These are phyloP conservation scores for Drosophila kohkoa DNA, from an alignment of 1,140 invertebrate species.

Conservation along the genomic window DNA sequence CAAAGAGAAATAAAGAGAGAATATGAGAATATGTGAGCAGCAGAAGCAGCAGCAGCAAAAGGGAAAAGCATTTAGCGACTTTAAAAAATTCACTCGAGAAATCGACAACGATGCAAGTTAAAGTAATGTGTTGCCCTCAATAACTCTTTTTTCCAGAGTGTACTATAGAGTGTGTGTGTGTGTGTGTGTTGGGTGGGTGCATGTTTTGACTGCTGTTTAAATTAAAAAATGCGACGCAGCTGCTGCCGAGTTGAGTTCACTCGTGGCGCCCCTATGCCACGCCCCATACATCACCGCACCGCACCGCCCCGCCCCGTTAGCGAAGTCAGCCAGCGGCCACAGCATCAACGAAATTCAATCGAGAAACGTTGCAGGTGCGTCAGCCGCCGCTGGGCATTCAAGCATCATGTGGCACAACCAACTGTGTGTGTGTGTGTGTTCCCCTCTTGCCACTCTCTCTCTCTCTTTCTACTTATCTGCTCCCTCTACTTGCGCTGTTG, in stretches of 20 bases:
- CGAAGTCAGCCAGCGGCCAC: slow-evolving; percentile 17
- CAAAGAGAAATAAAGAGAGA: slow-evolving; percentile 17
- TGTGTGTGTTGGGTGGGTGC: background rate
- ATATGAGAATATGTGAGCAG: slow-evolving; percentile 15
- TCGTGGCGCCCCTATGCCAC: background rate
- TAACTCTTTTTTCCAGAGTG: slow-evolving; percentile 19
- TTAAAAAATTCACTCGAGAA: slow-evolving; percentile 52
- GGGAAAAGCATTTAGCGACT: slow-evolving; percentile 7
- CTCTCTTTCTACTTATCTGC: background rate
- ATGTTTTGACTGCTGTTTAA: slow-evolving; percentile 31
- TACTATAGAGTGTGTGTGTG: background rate
- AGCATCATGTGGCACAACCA: slow-evolving; percentile 35
- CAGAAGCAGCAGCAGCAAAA: too few relatives aligned
- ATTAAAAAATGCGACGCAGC: slow-evolving; percentile 70
- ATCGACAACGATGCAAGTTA: slow-evolving; percentile 9
- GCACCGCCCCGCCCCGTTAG: background rate
- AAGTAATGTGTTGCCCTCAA: slow-evolving; percentile 11
- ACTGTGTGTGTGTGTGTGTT: background rate
- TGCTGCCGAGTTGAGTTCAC: slow-evolving; percentile 35
- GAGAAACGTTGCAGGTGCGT: slow-evolving; percentile 71
- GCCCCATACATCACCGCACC: background rate
- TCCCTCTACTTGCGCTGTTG: background rate
- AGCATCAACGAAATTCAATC: slow-evolving; percentile 63
- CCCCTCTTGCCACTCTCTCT: background rate
- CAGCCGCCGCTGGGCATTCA: slow-evolving; percentile 35